phyloP scores from a whole-genome alignment of 2,113 vertebrate species.

The Myiopsitta monachus region DNA sequence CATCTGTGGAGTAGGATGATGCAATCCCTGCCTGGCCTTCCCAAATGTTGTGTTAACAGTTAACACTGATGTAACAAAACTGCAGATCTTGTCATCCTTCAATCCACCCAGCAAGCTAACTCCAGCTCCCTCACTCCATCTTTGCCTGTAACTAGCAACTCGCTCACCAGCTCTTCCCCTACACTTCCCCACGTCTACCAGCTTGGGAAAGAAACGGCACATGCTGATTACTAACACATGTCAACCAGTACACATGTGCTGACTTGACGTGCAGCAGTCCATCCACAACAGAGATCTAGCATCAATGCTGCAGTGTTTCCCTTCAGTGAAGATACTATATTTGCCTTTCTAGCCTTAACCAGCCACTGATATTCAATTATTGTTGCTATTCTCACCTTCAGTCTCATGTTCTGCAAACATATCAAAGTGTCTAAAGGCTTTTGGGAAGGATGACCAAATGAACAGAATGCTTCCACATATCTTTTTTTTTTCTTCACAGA shows the following conservation, averaged over 20 bases:
- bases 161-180: neutral
- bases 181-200: accelerated
- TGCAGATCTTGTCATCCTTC: neutral
- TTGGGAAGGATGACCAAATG: neutral
- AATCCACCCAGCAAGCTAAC: neutral
- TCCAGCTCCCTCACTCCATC: neutral
- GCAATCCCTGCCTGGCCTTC: neutral
- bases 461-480: neutral
- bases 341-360: neutral
- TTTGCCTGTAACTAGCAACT: neutral
- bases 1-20: neutral
- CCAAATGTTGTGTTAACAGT: neutral
- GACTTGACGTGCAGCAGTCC: neutral
- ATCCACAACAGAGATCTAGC: neutral
- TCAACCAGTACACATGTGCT: accelerated
- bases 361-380: neutral
- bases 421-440: neutral
- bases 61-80: neutral
- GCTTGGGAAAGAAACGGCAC: accelerated
- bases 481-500: neutral
- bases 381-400: neutral
- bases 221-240: accelerated
- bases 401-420: neutral
- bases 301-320: neutral
- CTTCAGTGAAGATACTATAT: neutral